A percentile compares a stretch with the other conserved stretches of the same genome.
phyloP scores from a whole-genome alignment of 2,888 invertebrate species.

The Cheiracanthium punctorium region DNA sequence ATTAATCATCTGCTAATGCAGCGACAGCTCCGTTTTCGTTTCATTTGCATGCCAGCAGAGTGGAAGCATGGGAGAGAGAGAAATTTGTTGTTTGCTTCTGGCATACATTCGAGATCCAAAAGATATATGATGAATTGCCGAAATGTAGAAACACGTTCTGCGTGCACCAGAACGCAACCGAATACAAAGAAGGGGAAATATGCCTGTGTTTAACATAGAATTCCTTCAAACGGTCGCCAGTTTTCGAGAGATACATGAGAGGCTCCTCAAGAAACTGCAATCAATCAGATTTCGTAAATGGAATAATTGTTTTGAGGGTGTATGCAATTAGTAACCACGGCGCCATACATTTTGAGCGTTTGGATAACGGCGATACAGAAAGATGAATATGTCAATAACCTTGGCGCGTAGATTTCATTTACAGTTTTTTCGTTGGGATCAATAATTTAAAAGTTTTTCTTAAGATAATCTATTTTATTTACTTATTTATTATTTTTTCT shows the following conservation, averaged over 20 bases:
- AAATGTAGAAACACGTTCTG: not conserved
- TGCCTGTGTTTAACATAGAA: not conserved
- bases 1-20: conserved; percentile 13
- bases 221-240: not conserved
- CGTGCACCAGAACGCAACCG: not conserved
- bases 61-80: not conserved
- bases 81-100: conserved; percentile 8
- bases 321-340: too few relatives aligned
- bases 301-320: too few relatives aligned
- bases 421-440: too few relatives aligned
- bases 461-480: too few relatives aligned
- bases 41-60: not conserved
- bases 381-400: too few relatives aligned
- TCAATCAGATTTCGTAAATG: not conserved
- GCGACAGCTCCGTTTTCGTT: not conserved
- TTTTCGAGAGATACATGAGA: not conserved
- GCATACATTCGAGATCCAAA: not conserved
- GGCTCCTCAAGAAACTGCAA: not conserved
- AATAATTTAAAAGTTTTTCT: too few relatives aligned
- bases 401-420: too few relatives aligned
- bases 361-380: too few relatives aligned
- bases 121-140: conserved; percentile 6
- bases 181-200: not conserved
- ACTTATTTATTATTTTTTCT: too few relatives aligned
- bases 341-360: too few relatives aligned